Percentiles rank a stretch among this genome's conserved stretches.
Evolutionary conservation across 2,113 vertebrate genomes (phyloP).

Genomic region (Anas platyrhynchos): DNA sequence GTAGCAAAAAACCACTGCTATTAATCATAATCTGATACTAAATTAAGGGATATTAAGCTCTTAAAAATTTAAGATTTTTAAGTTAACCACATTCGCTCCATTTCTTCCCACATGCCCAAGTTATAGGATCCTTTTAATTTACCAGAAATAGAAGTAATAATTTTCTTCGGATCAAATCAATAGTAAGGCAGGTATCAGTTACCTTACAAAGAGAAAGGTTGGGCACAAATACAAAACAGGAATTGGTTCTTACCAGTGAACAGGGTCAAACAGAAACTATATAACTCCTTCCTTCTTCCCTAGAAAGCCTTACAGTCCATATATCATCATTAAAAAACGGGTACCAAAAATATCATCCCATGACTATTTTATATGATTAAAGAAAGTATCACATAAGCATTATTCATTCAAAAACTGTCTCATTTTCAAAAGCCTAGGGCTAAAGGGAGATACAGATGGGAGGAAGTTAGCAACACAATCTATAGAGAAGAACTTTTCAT

Average conservation of each 20-base stretch:
- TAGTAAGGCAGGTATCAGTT: background rate
- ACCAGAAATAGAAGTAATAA: background rate
- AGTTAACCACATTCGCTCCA: background rate
- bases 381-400: slow-evolving; percentile 57
- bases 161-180: background rate
- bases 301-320: background rate
- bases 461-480: slow-evolving; percentile 54
- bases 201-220: background rate
- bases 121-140: background rate
- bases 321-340: slow-evolving; percentile 33
- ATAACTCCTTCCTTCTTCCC: background rate
- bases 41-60: slow-evolving; percentile 15
- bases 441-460: slow-evolving; percentile 40
- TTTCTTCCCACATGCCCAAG: background rate
- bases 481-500: slow-evolving; percentile 28
- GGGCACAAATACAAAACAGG: background rate
- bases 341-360: slow-evolving; percentile 59
- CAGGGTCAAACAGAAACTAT: background rate
- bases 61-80: background rate
- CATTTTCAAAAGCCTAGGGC: slow-evolving; percentile 50
- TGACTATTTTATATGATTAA: slow-evolving; percentile 47
- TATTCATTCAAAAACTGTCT: slow-evolving; percentile 62
- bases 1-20: slow-evolving; percentile 14
- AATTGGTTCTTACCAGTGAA: background rate
- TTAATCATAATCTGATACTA: background rate